Base-by-base conservation (phyloP, 2,888 invertebrate species). In the Ennomos fuscantarius region DNA sequence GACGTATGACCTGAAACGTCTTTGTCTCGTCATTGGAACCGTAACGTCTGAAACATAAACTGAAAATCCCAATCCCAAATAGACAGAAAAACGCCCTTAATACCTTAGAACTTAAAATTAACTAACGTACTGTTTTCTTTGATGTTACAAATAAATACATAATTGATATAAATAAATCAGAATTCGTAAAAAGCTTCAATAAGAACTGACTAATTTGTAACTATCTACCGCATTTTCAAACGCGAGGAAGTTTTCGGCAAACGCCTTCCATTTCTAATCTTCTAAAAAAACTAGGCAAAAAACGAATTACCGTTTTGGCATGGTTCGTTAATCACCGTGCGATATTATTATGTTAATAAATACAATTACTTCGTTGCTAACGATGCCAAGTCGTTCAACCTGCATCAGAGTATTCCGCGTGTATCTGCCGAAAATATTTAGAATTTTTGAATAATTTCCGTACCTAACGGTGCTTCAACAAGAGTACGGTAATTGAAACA, bases 291-390 rank as follows among this genome's bases (percentile, higher is more conserved):
- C 70, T 59, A 67, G 70, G 73, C 74, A 80, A 73, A 76, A 73
- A 66, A 64, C 56, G 69, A 73, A 71, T 73, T 77, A 83, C 83
- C 72, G 84, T 85, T 81, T 65, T 59, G 74, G 68, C 73, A 80
- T 73, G 87, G 86, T 86, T 84, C 84, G 89, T 82, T 84, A 75
- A 73, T 66, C 80, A 70, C 74, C 76, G 76, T 82, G 82, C 79
- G 73, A 81, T 84, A 75, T 68, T 76, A 79, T 83, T 88, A 90
- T 90, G 89, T 74, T 89, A 90, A 90, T 89, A 83, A 81, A 89
- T 86, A 84, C 86, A 89, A 89, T 89, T 86, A 87, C 72, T 74
- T 63, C 69, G 75, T 72, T 76, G 76, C 74, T 80, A 75, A 79
- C 78, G 72, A 75, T 66, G 57, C 63, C 60, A 68, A 74, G 82